Evolutionary conservation across 2,888 invertebrate genomes (phyloP), one percentile per base, ranked within the genome.

Genomic region (Acanthosepion pharaonis): DNA sequence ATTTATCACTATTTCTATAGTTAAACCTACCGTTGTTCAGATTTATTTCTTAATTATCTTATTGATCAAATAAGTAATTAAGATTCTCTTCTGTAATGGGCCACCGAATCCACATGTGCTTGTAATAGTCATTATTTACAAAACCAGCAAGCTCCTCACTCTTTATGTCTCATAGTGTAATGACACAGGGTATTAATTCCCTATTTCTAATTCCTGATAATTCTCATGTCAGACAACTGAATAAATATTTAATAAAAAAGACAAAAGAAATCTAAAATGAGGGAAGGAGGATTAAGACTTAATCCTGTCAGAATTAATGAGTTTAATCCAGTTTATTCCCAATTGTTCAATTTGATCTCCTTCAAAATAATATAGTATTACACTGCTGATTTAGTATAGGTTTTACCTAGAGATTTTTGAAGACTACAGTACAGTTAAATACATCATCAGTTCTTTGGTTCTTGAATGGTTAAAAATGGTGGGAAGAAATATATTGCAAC

Each of bases 151-250:
- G 11, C n/a, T n/a, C 78, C n/a, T 1, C 4, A 15, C 78, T n/a
- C 11, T 78, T 78, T 78, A 78, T 78, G 78, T 78, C n/a, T n/a
- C n/a, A 78, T 15, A 9, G 78, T n/a, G n/a, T n/a, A 15, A 15
- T n/a, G n/a, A n/a, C 78, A n/a, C n/a, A 78, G n/a, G n/a, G 78
- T 15, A 78, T 78, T n/a, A 78, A 33, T n/a, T 78, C n/a, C n/a
- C 11, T n/a, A n/a, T 78, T 78, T n/a, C n/a, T 78, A 78, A 78
- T 78, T 78, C 78, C 78, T 78, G 9, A 78, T 78, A 78, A 78
- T 78, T 78, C 78, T n/a, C 78, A n/a, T 78, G n/a, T 78, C 78
- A 78, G 78, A 78, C 78, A 78, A 78, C n/a, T n/a, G n/a, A 78
- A n/a, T 11, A n/a, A 78, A 78, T 78, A 78, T 78, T 78, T 20